Conservation (phyloP, 2,797 vertebrate genomes). For the Amazona ochrocephala region DNA sequence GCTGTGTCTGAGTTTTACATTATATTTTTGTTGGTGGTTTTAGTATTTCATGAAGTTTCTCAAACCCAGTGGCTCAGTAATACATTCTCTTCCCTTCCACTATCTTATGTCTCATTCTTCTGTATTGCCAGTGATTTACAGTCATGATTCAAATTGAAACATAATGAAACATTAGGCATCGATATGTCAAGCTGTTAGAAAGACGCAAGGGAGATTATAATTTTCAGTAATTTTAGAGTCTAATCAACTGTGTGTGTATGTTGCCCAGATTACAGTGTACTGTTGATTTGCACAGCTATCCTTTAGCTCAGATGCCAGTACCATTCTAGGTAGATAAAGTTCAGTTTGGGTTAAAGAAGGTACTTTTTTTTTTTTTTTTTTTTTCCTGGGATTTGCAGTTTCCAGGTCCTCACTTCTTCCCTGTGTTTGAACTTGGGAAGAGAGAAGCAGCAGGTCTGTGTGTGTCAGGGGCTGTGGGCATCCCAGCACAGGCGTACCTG, state of each 20-base stretch:
- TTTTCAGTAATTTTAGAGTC: conserved; percentile 17
- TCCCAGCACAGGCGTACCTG: not conserved
- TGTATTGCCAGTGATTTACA: not conserved
- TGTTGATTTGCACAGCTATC: not conserved
- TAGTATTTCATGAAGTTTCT: not conserved
- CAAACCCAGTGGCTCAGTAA: not conserved
- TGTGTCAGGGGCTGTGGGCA: accelerated
- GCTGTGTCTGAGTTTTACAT: not conserved
- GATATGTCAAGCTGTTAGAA: conserved; percentile 1
- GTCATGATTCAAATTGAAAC: not conserved
- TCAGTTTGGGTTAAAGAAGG: not conserved
- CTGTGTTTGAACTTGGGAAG: accelerated
- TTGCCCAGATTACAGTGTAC: not conserved
- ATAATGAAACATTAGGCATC: not conserved
- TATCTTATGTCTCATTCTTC: not conserved
- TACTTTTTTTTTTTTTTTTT: not conserved
- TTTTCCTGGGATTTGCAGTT: not conserved
- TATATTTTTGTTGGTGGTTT: not conserved
- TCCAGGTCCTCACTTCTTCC: not conserved
- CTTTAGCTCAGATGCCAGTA: not conserved
- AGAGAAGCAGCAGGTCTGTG: not conserved
- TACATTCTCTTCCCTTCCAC: not conserved
- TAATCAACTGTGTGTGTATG: not conserved
- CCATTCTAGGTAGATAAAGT: not conserved
- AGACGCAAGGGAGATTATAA: not conserved